phyloP scores from a whole-genome alignment of 1,140 invertebrate genomes.

The Oncopeltus fasciatus region DNA sequence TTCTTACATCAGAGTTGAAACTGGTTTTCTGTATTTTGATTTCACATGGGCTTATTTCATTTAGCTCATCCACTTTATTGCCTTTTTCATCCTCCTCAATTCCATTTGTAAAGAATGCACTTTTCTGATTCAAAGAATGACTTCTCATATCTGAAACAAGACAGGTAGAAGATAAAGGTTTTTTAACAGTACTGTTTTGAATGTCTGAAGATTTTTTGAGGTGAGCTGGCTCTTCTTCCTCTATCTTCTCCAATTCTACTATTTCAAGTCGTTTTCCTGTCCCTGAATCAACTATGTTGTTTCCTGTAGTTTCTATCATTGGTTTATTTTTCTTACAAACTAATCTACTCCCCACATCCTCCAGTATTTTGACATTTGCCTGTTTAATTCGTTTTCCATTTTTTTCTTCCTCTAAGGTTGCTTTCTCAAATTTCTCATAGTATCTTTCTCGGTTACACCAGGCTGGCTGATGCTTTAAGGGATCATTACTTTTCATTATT shows the following conservation, averaged over 20 bases:
- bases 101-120: not conserved
- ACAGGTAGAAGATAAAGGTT: not conserved
- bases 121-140: not conserved
- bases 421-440: not conserved
- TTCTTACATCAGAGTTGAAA: too few species aligned
- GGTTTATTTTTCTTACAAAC: not conserved
- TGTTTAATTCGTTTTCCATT: not conserved
- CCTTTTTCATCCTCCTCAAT: not conserved
- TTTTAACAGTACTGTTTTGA: too few species aligned
- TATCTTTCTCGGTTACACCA: not conserved
- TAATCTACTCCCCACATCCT: not conserved
- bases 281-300: not conserved
- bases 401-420: not conserved
- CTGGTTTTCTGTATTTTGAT: too few species aligned
- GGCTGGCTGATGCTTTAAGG: slow-evolving; percentile 1
- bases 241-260: slow-evolving; percentile 3
- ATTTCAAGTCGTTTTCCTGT: not conserved
- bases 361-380: not conserved
- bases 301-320: not conserved
- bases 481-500: not conserved
- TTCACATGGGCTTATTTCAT: too few species aligned
- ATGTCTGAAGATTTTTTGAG: not conserved
- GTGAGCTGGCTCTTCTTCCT: not conserved
- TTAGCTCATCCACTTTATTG: not conserved
- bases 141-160: not conserved